Base-by-base conservation (phyloP, 1,140 invertebrate species). In the Whitmania pigra region DNA sequence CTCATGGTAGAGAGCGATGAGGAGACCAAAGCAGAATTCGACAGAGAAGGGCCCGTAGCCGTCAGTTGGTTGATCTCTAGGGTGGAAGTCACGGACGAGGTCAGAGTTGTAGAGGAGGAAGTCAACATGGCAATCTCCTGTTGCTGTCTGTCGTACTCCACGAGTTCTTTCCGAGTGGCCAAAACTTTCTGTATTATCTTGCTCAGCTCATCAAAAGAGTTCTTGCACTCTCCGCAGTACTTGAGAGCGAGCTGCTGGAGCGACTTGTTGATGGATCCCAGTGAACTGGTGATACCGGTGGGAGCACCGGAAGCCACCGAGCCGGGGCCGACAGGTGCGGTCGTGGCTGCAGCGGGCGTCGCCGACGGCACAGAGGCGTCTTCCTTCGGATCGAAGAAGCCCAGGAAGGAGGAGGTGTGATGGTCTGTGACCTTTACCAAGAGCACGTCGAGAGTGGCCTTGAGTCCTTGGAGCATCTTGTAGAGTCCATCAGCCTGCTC, bases 401-500 rank as follows among this genome's bases (percentile, higher is more conserved):
- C 29, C 25, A 27, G 22, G 53, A 29, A 53, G 20, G 27, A 17
- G 49, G 29, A 27, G 71, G 75, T 75, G 22, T 77, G 75, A 67
- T 81, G 79, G 72, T 81, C 79, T n/a, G 77, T 80, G 17, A 82
- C 78, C 73, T 80, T 79, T 20, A 81, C 78, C 15, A 94, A 82
- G 2, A 93, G 83, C 79, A 88, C 87, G 83, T 96, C 94, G 7
- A 97, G 81, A 29, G 89, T 87, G 5, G 93, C 93, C 79, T 95
- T 94, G 72, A 81, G 78, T 22, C 76, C 78, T 90, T 93, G 43
- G 0, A 97, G 82, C 78, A 93, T 90, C 70, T 92, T 89, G 79
- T 97, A 97, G 22, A 94, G 90, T 43, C 92, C 84, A 83, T 97
- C 94, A 0, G 94, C 94, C 77, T 94, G 94, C 77, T 97, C 94